A percentile compares a stretch with the other conserved stretches of the same genome.
These are phyloP conservation scores for Mastomys coucha DNA, from an alignment of 2,113 vertebrate genomes.

Conservation along the genomic window DNA sequence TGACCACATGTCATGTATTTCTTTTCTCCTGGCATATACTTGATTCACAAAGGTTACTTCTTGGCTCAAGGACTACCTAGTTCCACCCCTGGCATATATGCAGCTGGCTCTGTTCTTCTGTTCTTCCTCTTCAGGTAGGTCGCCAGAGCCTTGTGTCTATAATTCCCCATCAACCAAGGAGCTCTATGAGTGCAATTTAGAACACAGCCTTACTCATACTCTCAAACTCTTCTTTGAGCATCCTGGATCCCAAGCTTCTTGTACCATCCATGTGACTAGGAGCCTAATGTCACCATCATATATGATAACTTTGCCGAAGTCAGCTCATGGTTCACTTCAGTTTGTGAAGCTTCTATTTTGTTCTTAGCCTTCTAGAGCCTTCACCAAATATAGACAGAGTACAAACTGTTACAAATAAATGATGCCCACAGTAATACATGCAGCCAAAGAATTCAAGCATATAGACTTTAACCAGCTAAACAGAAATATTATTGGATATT, in stretches of 20 bases:
- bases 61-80: neutral
- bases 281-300: neutral
- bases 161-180: neutral
- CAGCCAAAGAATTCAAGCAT: neutral
- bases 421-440: neutral
- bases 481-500: slow-evolving; percentile 9
- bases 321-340: neutral
- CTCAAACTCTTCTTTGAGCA: slow-evolving; percentile 1
- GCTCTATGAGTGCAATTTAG: neutral
- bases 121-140: neutral
- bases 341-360: neutral
- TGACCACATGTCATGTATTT: neutral
- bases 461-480: slow-evolving; percentile 12
- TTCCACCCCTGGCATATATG: neutral
- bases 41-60: neutral
- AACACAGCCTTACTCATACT: neutral
- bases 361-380: neutral
- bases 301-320: neutral
- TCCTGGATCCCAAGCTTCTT: slow-evolving; percentile 7
- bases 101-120: neutral
- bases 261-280: neutral
- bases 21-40: neutral
- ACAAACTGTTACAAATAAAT: neutral
- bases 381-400: neutral
- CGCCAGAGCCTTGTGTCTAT: neutral